A percentile compares a stretch with the other conserved stretches of the same genome.
phyloP scores from a whole-genome alignment of 2,888 invertebrate genomes.

The Drosophila meridionalis region DNA sequence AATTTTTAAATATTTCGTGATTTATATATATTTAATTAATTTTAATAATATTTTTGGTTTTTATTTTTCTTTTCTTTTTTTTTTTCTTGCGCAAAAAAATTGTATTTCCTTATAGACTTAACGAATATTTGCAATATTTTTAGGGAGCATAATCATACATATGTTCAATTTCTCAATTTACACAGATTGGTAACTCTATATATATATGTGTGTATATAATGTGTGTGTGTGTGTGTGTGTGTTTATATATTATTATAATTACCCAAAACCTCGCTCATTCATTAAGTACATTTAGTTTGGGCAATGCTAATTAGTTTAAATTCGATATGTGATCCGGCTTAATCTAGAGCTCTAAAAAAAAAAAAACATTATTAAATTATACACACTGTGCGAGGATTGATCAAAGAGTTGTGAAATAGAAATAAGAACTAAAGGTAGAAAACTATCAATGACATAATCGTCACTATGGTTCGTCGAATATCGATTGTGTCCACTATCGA shows the following conservation, averaged over 20 bases:
- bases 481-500: too few relatives aligned
- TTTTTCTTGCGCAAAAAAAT: constrained; percentile 45
- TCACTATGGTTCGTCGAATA: too few relatives aligned
- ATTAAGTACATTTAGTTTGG: constrained; percentile 37
- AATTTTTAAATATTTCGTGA: constrained; percentile 57
- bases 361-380: constrained; percentile 10
- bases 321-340: constrained; percentile 83
- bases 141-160: constrained; percentile 47
- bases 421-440: too few relatives aligned
- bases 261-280: constrained; percentile 21
- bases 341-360: constrained; percentile 39
- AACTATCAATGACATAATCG: too few relatives aligned
- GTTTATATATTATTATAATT: constrained; percentile 25
- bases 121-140: constrained; percentile 38
- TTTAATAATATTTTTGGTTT: constrained; percentile 19
- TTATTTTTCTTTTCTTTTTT: neutral
- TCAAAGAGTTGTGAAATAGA: constrained; percentile 1
- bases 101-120: constrained; percentile 39
- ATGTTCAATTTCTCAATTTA: constrained; percentile 48
- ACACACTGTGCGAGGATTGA: constrained; percentile 32
- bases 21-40: constrained; percentile 12
- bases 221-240: neutral
- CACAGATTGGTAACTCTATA: constrained; percentile 35
- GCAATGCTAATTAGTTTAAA: constrained; percentile 80
- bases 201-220: constrained; percentile 9